These are phyloP conservation scores for Stegodyphus dumicola DNA, from an alignment of 1,140 invertebrate genomes.

Conservation along the genomic window DNA sequence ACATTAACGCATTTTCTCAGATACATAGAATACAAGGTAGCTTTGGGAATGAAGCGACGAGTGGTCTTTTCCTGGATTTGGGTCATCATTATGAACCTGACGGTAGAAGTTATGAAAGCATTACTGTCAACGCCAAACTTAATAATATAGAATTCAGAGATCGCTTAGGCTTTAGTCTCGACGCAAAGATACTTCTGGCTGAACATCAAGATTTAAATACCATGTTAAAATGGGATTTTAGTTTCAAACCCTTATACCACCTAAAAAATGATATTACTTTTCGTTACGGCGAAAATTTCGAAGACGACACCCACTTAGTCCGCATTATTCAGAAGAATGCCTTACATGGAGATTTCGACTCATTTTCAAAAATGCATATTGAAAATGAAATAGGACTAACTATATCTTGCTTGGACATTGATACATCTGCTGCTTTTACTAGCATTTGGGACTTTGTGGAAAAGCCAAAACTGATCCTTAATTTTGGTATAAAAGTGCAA, in stretches of 20 bases:
- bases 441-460: conserved; percentile 37
- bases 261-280: conserved; percentile 41
- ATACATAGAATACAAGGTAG: conserved; percentile 23
- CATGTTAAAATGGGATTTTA: conserved; percentile 43
- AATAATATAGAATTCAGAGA: conserved; percentile 32
- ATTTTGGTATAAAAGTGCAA: conserved; percentile 27
- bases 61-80: conserved; percentile 16
- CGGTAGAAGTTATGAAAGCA: conserved; percentile 47
- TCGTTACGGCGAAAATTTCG: conserved; percentile 44
- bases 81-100: conserved; percentile 39
- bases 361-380: conserved; percentile 23
- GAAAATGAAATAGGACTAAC: conserved; percentile 49
- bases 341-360: conserved; percentile 35
- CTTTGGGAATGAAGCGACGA: conserved; percentile 20
- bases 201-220: conserved; percentile 47
- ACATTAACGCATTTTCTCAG: conserved; percentile 37
- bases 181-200: conserved; percentile 21
- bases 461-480: conserved; percentile 38
- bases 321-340: conserved; percentile 9
- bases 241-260: conserved; percentile 23
- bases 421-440: conserved; percentile 21
- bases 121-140: conserved; percentile 25
- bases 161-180: conserved; percentile 32
- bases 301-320: conserved; percentile 35
- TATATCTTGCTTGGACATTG: conserved; percentile 42